Evolutionary conservation across 2,888 invertebrate genomes (phyloP).

Genomic region (Ophion costatus): DNA sequence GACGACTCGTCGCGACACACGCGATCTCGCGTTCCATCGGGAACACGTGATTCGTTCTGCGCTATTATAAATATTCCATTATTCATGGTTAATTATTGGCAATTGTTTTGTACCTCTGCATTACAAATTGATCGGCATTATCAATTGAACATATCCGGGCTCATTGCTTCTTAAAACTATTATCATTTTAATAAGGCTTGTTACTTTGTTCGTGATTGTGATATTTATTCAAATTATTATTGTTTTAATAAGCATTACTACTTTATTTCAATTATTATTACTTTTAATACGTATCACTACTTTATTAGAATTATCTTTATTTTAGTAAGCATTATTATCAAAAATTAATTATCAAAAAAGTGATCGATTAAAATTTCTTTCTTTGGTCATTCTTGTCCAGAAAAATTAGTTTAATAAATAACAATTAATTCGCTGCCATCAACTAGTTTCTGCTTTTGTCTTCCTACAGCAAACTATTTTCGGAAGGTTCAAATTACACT

Average conservation of each 20-base stretch:
- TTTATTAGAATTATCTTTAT: no score
- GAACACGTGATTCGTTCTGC: not conserved
- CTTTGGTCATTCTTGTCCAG: not conserved
- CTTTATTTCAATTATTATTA: no score
- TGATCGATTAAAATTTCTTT: not conserved
- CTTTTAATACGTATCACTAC: no score
- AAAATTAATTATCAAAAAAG: not conserved
- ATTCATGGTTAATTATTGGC: not conserved
- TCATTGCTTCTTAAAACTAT: not conserved
- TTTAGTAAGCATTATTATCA: not conserved
- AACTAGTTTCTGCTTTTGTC: not conserved
- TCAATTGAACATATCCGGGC: not conserved
- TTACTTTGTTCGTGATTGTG: not conserved
- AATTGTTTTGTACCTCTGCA: not conserved
- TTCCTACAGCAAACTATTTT: not conserved
- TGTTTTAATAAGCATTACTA: not conserved
- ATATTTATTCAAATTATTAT: not conserved
- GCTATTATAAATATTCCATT: not conserved
- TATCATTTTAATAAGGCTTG: not conserved
- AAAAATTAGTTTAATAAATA: not conserved
- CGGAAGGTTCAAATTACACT: conserved; percentile 41
- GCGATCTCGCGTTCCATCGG: not conserved
- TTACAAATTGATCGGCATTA: not conserved
- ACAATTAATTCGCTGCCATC: not conserved
- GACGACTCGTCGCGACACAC: not conserved